Base-by-base conservation (phyloP, 2,888 invertebrate genomes). In the Xestobium rufovillosum region DNA sequence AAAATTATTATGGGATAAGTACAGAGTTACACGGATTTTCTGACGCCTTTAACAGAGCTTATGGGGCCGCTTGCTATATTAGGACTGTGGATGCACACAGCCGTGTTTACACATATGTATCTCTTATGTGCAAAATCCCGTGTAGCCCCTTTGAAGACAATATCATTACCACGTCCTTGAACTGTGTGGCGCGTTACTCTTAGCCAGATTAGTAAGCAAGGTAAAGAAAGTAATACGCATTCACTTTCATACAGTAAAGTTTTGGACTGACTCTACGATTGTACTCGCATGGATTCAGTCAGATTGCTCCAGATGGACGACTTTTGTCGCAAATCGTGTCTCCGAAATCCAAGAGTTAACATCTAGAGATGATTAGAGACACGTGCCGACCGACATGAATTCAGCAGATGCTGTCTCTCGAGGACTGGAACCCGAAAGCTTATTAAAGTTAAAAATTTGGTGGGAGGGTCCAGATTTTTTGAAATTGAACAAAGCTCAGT, bases 321-420 rank as follows among this genome's bases (percentile, higher is more conserved):
- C 39, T 2, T 47, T 47, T 33, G 38, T 45, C 2, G 40, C 31
- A 2, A 47, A 47, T 19, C 26, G 43, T 6, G 36, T 46, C 2
- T 26, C 42, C 10, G 34, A 42, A 30, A 45, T 45, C 10, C 43
- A 45, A 28, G 8, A 19, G 9, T 10, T 31, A 9, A 38, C 39
- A 11, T 8, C 26, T 10, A 2, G 13, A 9, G 3, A 36, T 9
- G 10, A 37, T 9, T 42, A 39, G 42, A 13, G 31, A 15, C 29
- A 42, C 14, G 33, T 42, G 8, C 6, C 12, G 9, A 31, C 39
- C 2, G 2, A 14, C 2, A 11, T 33, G 3, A 45, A 41, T 36
- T 43, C 38, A 9, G 45, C 41, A 2, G 43, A 45, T n/a, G 10
- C 42, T n/a, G 15, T 39, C 9, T 36, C 39, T 11, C 25, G 42